Evolutionary conservation across 2,888 invertebrate genomes (phyloP).

Genomic region (Melanophora roralis): DNA sequence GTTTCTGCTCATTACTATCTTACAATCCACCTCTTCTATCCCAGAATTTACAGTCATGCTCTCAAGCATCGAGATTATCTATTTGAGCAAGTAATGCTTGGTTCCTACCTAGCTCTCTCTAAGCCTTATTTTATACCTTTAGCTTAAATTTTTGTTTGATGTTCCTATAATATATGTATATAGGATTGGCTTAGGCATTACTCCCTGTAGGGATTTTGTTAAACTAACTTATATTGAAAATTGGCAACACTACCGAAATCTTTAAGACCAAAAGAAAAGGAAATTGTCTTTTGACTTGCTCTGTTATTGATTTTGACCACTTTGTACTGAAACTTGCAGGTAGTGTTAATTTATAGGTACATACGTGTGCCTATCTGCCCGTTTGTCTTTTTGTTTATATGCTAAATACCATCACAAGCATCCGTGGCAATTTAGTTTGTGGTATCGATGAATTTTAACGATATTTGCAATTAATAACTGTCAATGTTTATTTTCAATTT

Average conservation of each 20-base stretch:
- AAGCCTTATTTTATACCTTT: too few relatives aligned
- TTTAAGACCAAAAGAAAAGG: conserved; percentile 17
- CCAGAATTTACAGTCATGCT: too few relatives aligned
- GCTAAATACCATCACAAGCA: conserved; percentile 33
- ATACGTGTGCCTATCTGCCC: background rate
- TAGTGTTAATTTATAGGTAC: conserved; percentile 49
- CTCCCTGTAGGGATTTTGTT: too few relatives aligned
- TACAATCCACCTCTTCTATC: too few relatives aligned
- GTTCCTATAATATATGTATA: too few relatives aligned
- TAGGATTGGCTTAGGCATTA: too few relatives aligned
- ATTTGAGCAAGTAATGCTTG: too few relatives aligned
- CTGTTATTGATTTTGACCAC: background rate
- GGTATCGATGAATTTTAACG: conserved; percentile 73
- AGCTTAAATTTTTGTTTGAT: too few relatives aligned
- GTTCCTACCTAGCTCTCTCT: too few relatives aligned
- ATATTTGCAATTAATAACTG: conserved; percentile 76
- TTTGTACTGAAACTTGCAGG: conserved; percentile 46
- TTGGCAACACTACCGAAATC: conserved; percentile 21
- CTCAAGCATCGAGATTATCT: too few relatives aligned
- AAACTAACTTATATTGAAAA: background rate
- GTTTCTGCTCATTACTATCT: too few relatives aligned
- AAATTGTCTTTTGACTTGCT: conserved; percentile 36
- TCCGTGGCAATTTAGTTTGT: conserved; percentile 39
- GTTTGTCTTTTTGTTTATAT: conserved; percentile 4
- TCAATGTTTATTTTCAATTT: conserved; percentile 72